phyloP scores from a whole-genome alignment of 1,140 invertebrate genomes.

The Ceratoteleas bidentatus region DNA sequence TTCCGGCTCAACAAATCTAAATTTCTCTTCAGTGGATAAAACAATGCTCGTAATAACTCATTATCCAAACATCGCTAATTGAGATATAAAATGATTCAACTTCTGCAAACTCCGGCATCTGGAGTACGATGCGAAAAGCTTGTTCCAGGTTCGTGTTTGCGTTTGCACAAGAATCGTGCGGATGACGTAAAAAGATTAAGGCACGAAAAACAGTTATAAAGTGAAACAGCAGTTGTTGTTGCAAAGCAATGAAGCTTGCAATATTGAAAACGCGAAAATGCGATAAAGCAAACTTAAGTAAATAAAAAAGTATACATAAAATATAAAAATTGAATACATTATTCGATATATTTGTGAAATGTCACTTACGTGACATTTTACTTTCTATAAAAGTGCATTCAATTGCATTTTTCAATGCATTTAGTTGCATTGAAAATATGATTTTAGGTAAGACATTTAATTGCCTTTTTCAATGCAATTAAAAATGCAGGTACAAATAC shows the following conservation, averaged over 20 bases:
- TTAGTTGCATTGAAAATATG: too few species aligned
- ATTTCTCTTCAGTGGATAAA: background rate
- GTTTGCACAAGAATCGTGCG: slow-evolving; percentile 12
- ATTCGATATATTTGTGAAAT: too few species aligned
- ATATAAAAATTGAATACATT: background rate
- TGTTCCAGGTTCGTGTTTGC: slow-evolving; percentile 1
- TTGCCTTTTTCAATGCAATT: too few species aligned
- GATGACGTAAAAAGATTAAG: slow-evolving; percentile 17
- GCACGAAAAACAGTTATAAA: background rate
- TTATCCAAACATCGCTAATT: background rate
- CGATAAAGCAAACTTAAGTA: background rate
- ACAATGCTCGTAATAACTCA: background rate
- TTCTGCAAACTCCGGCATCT: background rate
- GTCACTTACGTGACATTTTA: too few species aligned
- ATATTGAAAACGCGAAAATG: background rate
- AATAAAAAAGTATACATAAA: background rate
- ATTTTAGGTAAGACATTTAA: too few species aligned
- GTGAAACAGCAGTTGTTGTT: background rate
- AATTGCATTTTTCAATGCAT: too few species aligned
- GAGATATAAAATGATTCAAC: slow-evolving; percentile 7
- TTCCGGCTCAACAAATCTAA: background rate
- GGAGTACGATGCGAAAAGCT: slow-evolving; percentile 2
- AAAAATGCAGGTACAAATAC: too few species aligned
- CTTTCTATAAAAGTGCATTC: too few species aligned
- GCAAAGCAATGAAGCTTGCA: background rate